A percentile compares a stretch with the other conserved stretches of the same genome.
These are phyloP conservation scores for Pseudomyrmex sp. DNA, from an alignment of 1,140 invertebrate species.

Conservation along the genomic window DNA sequence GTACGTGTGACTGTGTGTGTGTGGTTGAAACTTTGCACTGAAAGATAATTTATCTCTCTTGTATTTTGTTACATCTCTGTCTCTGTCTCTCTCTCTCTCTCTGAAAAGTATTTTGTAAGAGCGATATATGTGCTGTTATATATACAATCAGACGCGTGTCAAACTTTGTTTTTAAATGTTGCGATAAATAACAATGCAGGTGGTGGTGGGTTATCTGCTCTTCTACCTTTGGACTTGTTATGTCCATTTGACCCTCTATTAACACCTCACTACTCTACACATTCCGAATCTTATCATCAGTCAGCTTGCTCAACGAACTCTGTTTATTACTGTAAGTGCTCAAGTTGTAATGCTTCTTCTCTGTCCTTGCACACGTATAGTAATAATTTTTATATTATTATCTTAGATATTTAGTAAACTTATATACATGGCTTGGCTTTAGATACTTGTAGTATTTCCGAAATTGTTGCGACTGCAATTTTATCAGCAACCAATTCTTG, in stretches of 20 bases:
- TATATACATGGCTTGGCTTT: slow-evolving; percentile 5
- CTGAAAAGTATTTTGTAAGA: neutral
- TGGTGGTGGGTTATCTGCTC: slow-evolving; percentile 83
- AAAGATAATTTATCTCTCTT: neutral
- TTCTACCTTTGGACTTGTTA: slow-evolving; percentile 84
- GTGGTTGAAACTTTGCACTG: slow-evolving; percentile 1
- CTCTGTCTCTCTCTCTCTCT: neutral
- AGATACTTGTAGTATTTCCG: neutral
- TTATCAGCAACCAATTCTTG: neutral
- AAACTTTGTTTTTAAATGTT: slow-evolving; percentile 47
- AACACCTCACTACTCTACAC: slow-evolving; percentile 83
- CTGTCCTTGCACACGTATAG: slow-evolving; percentile 50
- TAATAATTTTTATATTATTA: slow-evolving; percentile 13
- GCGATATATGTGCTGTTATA: neutral
- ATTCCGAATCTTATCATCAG: slow-evolving; percentile 85
- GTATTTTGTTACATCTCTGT: neutral
- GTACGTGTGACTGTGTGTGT: neutral
- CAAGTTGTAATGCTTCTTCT: slow-evolving; percentile 65
- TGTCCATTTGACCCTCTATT: slow-evolving; percentile 84
- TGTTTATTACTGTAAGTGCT: slow-evolving; percentile 84
- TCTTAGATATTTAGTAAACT: no score
- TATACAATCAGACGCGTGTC: slow-evolving; percentile 2
- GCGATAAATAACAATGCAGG: slow-evolving; percentile 76
- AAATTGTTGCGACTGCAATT: neutral
- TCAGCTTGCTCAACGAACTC: slow-evolving; percentile 83